Base-by-base conservation (phyloP, 2,797 vertebrate species). In the Prunella strophiata region DNA sequence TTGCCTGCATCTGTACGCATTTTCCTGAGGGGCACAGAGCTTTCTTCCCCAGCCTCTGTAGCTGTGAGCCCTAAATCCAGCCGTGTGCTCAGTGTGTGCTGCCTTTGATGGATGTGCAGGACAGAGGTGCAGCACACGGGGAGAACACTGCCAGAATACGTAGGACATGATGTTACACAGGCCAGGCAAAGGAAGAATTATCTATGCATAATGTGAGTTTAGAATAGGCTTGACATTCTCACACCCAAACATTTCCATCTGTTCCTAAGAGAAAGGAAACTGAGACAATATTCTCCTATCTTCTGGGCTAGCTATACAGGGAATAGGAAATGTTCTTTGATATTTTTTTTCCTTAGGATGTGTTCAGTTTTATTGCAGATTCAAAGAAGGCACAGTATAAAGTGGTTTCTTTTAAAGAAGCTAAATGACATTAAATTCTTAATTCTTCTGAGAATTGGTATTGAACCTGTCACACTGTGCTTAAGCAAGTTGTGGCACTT, bases 241-340 rank as follows among this genome's bases (percentile, higher is more conserved):
- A 97, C 93, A 97, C 94, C 96, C 95, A 96, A 80, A 94, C 71
- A 87, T 85, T 97, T 97, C 96, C 96, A 97, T 97, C 96, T 95
- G 85, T 97, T 97, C 89, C 82, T 95, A 89, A 94, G 71, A 3
- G 6, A 96, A 95, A 83, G 95, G 96, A 97, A 97, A 96, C 71
- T 84, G 91, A 88, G 83, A 97, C 80, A 91, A 78, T 97, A 86
- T 92, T 97, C 89, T 96, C 82, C 62, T 94, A 79, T 96, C 93
- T 96, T 93, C 79, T 91, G 48, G 80, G 96, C 65, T 89, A 71
- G 58, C 67, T 96, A 76, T 92, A 73, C 30, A 77, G 50, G 70
- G 94, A 91, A 63, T 82, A 89, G 92, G 85, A 97, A 80, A 86
- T 38, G 61, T 68, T 91, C 47, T 77, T 92, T 7, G 38, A 21